Evolutionary conservation across 1,140 invertebrate species (phyloP).

Genomic region (Euwallacea similis): DNA sequence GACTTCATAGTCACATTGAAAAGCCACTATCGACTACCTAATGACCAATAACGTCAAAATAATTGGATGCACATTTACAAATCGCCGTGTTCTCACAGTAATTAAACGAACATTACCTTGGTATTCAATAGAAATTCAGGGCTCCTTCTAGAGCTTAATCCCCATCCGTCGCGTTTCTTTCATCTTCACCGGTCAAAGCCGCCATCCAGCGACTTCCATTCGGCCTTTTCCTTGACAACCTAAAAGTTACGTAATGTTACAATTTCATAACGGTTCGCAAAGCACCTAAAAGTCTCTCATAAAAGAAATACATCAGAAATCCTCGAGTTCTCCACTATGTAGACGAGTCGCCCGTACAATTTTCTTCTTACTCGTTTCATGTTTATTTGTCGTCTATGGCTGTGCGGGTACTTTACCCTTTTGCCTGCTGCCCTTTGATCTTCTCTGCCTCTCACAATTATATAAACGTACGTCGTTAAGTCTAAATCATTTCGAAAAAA

Average conservation of each 20-base stretch:
- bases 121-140: too few relatives aligned
- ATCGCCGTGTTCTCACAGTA: too few relatives aligned
- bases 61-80: too few relatives aligned
- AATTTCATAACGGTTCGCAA: constrained; percentile 32
- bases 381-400: constrained; percentile 23
- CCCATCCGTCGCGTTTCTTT: constrained; percentile 13
- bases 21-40: too few relatives aligned
- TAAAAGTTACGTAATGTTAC: constrained; percentile 32
- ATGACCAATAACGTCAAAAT: too few relatives aligned
- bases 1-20: too few relatives aligned
- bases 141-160: background rate
- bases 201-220: constrained; percentile 13
- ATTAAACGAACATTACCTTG: too few relatives aligned
- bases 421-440: constrained; percentile 27
- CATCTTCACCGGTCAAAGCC: constrained; percentile 28
- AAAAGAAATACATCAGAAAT: constrained; percentile 36
- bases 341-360: constrained; percentile 13
- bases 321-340: constrained; percentile 24
- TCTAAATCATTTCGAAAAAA: constrained; percentile 34
- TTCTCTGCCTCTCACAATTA: constrained; percentile 36
- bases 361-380: constrained; percentile 29
- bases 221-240: constrained; percentile 11
- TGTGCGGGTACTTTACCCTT: constrained; percentile 34
- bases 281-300: constrained; percentile 31
- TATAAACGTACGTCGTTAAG: constrained; percentile 39